These are phyloP conservation scores for Bos javanicus DNA, from an alignment of 2,113 vertebrate species.

Conservation along the genomic window DNA sequence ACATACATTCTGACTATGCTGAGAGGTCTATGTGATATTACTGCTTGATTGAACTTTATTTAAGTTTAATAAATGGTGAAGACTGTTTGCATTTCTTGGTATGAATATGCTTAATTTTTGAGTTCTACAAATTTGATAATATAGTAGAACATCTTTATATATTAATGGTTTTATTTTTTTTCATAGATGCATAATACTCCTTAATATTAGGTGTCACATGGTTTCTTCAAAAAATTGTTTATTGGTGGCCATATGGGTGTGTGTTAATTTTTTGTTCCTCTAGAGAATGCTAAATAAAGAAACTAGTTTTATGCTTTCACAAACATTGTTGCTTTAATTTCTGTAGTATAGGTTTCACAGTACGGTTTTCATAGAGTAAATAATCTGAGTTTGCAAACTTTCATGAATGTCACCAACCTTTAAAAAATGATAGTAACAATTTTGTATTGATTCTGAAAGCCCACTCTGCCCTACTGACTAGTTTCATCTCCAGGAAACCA, in stretches of 20 bases:
- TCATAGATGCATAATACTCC: background rate
- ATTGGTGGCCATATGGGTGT: background rate
- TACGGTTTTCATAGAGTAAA: background rate
- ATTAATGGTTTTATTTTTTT: background rate
- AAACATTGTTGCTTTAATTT: background rate
- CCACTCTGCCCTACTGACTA: background rate
- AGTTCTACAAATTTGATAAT: background rate
- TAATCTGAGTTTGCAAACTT: background rate
- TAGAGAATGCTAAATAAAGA: background rate
- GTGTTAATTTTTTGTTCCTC: background rate
- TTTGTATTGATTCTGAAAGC: background rate
- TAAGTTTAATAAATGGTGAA: background rate
- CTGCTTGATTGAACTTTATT: background rate
- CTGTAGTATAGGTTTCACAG: background rate
- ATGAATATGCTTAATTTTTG: background rate
- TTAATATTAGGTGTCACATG: background rate
- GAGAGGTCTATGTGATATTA: background rate
- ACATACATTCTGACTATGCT: background rate
- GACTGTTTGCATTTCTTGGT: background rate
- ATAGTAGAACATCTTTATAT: background rate
- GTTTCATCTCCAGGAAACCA: background rate
- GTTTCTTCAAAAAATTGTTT: background rate
- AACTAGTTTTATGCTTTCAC: background rate
- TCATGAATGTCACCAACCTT: background rate
- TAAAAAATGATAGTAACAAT: background rate